phyloP scores from a whole-genome alignment of 1,140 invertebrate species.

The Agrypnia vestita region DNA sequence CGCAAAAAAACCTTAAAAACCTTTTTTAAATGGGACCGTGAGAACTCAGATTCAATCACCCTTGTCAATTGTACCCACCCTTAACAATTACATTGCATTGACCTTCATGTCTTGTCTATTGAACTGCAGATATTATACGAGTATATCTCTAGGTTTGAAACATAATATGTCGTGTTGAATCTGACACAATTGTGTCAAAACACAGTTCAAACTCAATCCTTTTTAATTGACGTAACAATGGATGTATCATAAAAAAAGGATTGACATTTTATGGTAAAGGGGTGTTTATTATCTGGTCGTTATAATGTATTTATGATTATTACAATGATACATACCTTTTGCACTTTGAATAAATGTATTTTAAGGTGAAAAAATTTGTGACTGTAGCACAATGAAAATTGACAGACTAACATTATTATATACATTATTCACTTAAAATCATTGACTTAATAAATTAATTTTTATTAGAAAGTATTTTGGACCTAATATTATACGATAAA shows the following conservation, averaged over 20 bases:
- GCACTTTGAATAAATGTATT: no score
- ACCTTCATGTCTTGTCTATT: constrained; percentile 9
- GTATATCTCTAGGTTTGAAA: background rate
- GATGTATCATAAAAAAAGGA: background rate
- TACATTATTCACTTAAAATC: no score
- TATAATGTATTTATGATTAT: no score
- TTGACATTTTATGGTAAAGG: background rate
- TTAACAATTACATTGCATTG: constrained; percentile 36
- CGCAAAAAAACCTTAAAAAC: background rate
- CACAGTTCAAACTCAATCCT: constrained; percentile 4
- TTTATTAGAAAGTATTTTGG: no score
- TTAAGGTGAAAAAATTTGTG: no score
- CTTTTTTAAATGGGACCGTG: background rate
- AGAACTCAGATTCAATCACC: background rate
- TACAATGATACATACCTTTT: no score
- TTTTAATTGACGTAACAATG: constrained; percentile 24
- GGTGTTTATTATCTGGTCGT: no score
- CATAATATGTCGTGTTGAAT: background rate
- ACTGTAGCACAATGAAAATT: no score
- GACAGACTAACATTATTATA: no score
- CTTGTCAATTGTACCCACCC: constrained; percentile 16
- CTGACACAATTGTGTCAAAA: constrained; percentile 16
- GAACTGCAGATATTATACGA: background rate
- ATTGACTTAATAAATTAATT: no score
- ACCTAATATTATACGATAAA: no score